Base-by-base conservation (phyloP, 2,888 invertebrate species). In the Athripsodes cinereus region DNA sequence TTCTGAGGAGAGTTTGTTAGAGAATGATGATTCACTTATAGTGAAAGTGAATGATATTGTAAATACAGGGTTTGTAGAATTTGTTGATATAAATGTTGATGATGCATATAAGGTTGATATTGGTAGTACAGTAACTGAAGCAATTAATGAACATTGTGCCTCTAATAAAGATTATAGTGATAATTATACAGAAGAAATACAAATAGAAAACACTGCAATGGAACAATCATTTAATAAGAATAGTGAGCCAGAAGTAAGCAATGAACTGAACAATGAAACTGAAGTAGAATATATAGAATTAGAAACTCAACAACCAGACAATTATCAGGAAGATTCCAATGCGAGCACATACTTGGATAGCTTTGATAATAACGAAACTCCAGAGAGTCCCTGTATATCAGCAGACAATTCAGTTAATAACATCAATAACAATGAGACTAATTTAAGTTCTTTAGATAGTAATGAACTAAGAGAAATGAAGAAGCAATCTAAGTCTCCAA, bases 1-100 rank as follows among this genome's bases (percentile, higher is more conserved):
- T 0, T 90, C 88, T 0, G 90, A 89, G 68, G 88, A 88, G n/a
- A 83, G 87, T 19, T 82, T 86, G 16, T 76, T 86, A 2, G 88
- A 87, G 66, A 82, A 81, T 13, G 50, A 57, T 16, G 55, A 60
- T 40, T 51, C 46, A 40, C 34, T 48, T 19, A 35, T 22, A 5
- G 21, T 51, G 22, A 55, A 59, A 34, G 46, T 26, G 21, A 44
- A 53, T 11, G 35, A 53, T 31, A 18, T 46, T 13, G 79, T 80
- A 60, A 86, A 86, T 69, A 80, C 83, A 20, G 86, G 87, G 1
- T 87, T 87, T 66, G 76, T 86, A 48, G 80, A 86, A 66, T 85
- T 87, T 66, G 83, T 85, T 6, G 83, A 81, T 64, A 74, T 73
- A 5, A 69, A 56, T 44, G 54, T 57, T 5, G 57, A 53, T 8